phyloP scores from a whole-genome alignment of 1,140 invertebrate genomes.

The Scaptodrosophila lebanonensis region DNA sequence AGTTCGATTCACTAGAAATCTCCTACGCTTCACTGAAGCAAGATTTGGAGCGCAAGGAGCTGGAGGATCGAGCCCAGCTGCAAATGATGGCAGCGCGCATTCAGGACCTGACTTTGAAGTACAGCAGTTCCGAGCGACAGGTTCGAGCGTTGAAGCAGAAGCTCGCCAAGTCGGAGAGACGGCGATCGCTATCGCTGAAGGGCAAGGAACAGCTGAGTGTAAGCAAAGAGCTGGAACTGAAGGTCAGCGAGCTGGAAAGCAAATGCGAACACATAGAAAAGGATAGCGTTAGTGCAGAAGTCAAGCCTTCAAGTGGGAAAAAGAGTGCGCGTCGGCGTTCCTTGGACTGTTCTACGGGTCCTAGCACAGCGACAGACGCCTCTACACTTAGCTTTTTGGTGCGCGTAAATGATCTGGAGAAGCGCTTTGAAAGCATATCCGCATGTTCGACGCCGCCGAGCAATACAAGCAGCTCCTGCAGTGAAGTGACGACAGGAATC shows the following conservation, averaged over 20 bases:
- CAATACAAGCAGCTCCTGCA: conserved; percentile 30
- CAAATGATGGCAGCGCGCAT: conserved; percentile 89
- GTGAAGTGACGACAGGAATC: conserved; percentile 22
- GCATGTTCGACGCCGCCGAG: conserved; percentile 33
- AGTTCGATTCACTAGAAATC: conserved; percentile 88
- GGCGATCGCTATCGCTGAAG: conserved; percentile 88
- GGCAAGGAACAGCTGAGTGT: conserved; percentile 87
- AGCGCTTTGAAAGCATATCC: conserved; percentile 41
- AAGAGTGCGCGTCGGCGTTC: conserved; percentile 30
- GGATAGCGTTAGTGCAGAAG: conserved; percentile 2
- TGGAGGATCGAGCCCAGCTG: conserved; percentile 85
- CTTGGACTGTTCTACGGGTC: conserved; percentile 80
- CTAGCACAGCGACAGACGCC: conserved; percentile 84
- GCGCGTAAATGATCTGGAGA: conserved; percentile 84
- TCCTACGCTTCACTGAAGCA: conserved; percentile 85
- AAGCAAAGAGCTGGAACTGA: conserved; percentile 89
- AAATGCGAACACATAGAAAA: conserved; percentile 84
- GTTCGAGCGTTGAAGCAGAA: conserved; percentile 88
- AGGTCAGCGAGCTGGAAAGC: conserved; percentile 86
- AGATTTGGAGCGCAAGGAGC: conserved; percentile 83
- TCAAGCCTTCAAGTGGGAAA: not conserved
- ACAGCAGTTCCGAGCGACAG: conserved; percentile 89
- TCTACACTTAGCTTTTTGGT: conserved; percentile 87
- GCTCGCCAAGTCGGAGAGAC: conserved; percentile 86
- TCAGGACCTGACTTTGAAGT: conserved; percentile 89